A percentile compares a stretch with the other conserved stretches of the same genome.
phyloP scores from a whole-genome alignment of 30 jellyfish, hydroid and myxozoan species.

The Catostylus mosaicus region DNA sequence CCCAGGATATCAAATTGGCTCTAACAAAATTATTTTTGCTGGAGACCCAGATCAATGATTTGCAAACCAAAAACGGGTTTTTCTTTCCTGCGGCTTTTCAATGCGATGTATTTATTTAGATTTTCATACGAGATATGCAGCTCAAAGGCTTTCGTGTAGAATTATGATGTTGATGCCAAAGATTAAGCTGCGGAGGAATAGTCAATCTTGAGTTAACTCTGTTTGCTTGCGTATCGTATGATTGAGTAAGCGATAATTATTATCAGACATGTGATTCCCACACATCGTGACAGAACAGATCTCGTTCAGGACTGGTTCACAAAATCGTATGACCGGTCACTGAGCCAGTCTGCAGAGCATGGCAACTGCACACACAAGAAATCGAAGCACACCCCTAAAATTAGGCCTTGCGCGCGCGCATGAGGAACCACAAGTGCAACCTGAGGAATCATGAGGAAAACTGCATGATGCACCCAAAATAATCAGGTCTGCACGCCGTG shows the following conservation, averaged over 20 bases:
- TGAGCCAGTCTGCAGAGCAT: too few species aligned
- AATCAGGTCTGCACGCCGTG: too few species aligned
- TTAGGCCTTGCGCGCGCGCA: too few species aligned
- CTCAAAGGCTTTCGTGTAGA: background rate
- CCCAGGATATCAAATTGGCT: background rate
- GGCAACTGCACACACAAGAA: too few species aligned
- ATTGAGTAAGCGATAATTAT: background rate
- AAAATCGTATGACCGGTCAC: too few species aligned
- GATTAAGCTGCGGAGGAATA: background rate
- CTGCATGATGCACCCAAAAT: too few species aligned
- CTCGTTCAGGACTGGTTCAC: too few species aligned
- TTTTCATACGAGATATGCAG: background rate
- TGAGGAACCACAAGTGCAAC: too few species aligned
- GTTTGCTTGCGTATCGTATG: background rate
- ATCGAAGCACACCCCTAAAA: too few species aligned
- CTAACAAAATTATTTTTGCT: background rate
- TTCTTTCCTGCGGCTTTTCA: background rate
- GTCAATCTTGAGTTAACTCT: background rate
- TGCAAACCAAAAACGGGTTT: background rate
- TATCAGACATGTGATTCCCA: background rate
- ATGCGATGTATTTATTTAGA: background rate
- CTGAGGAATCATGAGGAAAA: too few species aligned
- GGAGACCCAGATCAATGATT: background rate
- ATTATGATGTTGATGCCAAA: background rate
- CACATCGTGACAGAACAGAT: background rate